Conservation (phyloP, 1,140 invertebrate genomes). For the Wasmannia auropunctata region DNA sequence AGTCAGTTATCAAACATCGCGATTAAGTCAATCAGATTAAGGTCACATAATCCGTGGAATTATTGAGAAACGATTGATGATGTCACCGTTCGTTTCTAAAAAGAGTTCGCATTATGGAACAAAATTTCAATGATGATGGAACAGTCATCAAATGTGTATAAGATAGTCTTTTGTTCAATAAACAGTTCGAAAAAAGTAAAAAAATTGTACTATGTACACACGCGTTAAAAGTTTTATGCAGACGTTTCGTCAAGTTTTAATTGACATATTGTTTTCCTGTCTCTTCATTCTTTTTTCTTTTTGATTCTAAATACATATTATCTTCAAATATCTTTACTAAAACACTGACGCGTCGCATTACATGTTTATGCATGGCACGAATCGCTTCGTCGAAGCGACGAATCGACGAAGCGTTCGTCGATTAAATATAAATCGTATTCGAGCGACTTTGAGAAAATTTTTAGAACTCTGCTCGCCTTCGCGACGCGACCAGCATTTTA, state of each 20-base stretch:
- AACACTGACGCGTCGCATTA: constrained; percentile 20
- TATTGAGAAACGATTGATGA: constrained; percentile 20
- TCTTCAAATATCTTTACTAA: constrained; percentile 23
- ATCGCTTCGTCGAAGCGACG: no score
- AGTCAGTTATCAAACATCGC: neutral
- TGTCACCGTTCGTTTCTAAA: constrained; percentile 6
- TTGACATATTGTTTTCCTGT: neutral
- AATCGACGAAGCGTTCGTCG: neutral
- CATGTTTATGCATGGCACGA: constrained; percentile 7
- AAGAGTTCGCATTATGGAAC: neutral
- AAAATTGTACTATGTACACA: neutral
- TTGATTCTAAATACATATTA: constrained; percentile 8
- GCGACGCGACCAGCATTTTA: neutral
- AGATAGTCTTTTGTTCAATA: neutral
- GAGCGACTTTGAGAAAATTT: neutral
- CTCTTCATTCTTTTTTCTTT: neutral
- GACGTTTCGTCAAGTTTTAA: neutral
- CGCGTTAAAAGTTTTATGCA: neutral
- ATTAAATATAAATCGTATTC: constrained; percentile 20
- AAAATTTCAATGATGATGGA: neutral
- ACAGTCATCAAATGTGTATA: neutral
- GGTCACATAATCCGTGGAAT: constrained; percentile 6
- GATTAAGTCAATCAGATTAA: constrained; percentile 26
- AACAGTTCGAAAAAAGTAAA: neutral
- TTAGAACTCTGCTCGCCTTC: neutral